A percentile compares a stretch with the other conserved stretches of the same genome.
phyloP scores from a whole-genome alignment of 2,888 invertebrate species.

The Eristalis tenax region DNA sequence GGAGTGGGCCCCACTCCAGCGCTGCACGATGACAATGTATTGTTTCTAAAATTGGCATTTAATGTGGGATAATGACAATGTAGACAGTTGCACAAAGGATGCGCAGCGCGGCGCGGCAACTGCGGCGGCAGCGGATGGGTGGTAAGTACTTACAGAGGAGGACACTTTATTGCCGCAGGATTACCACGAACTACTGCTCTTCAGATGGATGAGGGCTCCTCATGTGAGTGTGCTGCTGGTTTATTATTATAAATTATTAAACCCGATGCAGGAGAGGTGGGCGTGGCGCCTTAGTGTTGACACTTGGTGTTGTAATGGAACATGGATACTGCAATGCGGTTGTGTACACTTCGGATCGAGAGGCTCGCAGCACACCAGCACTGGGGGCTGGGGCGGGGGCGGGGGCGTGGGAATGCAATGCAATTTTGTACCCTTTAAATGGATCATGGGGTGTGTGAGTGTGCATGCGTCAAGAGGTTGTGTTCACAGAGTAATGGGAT shows the following conservation, averaged over 20 bases:
- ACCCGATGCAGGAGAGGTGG: slow-evolving; percentile 17
- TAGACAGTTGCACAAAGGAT: slow-evolving; percentile 42
- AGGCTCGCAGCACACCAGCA: not conserved
- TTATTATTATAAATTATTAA: slow-evolving; percentile 61
- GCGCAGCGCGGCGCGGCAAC: not conserved
- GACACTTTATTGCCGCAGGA: slow-evolving; percentile 46
- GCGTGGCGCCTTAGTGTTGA: slow-evolving; percentile 42
- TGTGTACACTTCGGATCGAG: slow-evolving; percentile 13
- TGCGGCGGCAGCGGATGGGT: not conserved
- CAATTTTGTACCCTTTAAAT: slow-evolving; percentile 35
- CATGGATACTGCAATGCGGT: slow-evolving; percentile 44
- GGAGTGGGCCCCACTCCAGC: not conserved
- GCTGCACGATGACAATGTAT: slow-evolving; percentile 33
- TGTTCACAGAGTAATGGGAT: slow-evolving; percentile 11
- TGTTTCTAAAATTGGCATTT: slow-evolving; percentile 62
- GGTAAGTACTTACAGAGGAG: not conserved
- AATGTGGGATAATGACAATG: slow-evolving; percentile 59
- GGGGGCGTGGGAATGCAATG: slow-evolving; percentile 32
- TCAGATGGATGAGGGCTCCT: not conserved
- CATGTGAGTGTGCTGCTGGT: slow-evolving; percentile 22
- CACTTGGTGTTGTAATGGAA: not conserved
- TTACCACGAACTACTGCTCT: slow-evolving; percentile 29
- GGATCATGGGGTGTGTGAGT: slow-evolving; percentile 26
- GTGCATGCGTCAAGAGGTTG: slow-evolving; percentile 4
- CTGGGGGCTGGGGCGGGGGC: not conserved